phyloP scores from a whole-genome alignment of 2,113 vertebrate genomes.

The Protobothrops mucrosquamatus region DNA sequence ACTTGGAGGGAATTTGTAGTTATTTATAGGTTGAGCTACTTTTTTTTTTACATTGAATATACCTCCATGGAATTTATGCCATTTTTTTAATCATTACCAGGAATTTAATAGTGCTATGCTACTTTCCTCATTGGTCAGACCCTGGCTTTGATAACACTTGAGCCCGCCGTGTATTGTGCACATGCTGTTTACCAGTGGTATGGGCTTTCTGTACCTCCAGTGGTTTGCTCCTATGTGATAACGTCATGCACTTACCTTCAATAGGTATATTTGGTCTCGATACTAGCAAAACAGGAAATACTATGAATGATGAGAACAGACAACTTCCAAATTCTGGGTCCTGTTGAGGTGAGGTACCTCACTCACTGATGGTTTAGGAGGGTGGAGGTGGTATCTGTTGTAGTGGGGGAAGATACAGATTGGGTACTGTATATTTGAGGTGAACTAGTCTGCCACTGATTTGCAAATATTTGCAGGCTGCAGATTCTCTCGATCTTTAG shows the following conservation, averaged over 20 bases:
- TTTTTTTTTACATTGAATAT: not conserved
- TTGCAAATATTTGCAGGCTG: not conserved
- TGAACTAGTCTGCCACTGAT: not conserved
- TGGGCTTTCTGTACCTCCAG: not conserved
- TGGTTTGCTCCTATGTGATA: not conserved
- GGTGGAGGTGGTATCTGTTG: not conserved
- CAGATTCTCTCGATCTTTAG: not conserved
- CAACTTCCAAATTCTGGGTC: not conserved
- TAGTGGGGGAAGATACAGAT: not conserved
- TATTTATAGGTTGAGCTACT: not conserved
- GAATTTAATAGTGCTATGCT: not conserved
- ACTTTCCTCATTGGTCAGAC: not conserved
- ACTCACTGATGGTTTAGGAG: not conserved
- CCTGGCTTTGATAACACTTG: not conserved
- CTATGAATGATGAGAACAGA: not conserved
- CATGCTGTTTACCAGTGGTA: not conserved
- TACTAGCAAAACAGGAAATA: not conserved
- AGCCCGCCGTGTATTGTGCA: not conserved
- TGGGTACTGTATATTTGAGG: not conserved
- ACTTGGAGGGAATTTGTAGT: not conserved
- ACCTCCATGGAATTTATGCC: not conserved
- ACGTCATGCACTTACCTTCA: not conserved
- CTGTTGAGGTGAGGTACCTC: not conserved
- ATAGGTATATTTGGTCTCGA: not conserved
- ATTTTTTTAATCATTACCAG: not conserved